Conservation (phyloP, 2,888 invertebrate species). For the Tipula helvola region DNA sequence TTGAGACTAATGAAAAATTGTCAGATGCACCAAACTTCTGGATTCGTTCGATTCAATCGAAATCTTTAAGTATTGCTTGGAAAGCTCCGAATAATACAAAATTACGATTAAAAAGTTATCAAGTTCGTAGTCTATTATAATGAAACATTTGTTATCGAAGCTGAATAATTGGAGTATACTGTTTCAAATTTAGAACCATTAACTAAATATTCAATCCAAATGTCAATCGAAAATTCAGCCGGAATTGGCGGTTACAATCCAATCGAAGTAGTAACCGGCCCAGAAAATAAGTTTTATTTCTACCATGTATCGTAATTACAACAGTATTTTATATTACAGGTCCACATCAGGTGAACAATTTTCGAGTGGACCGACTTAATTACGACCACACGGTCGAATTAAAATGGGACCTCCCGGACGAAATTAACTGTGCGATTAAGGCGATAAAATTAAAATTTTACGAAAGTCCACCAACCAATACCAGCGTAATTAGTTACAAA, state of each 20-base stretch:
- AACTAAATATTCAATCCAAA: background rate
- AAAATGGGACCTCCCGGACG: background rate
- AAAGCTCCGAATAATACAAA: background rate
- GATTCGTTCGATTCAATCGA: background rate
- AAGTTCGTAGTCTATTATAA: background rate
- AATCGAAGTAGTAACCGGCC: background rate
- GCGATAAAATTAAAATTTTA: background rate
- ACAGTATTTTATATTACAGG: background rate
- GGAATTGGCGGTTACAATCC: background rate
- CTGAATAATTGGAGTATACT: background rate
- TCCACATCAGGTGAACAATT: background rate
- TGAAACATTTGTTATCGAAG: background rate
- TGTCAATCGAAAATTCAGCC: background rate
- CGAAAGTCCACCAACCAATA: background rate
- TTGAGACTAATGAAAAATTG: background rate
- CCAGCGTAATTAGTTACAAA: background rate
- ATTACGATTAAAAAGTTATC: background rate
- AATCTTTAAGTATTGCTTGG: background rate
- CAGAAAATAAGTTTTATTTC: background rate
- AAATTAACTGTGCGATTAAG: background rate
- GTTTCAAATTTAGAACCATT: background rate
- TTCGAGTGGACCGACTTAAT: background rate
- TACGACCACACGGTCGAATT: background rate
- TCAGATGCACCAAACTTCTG: background rate
- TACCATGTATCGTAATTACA: background rate